A percentile compares a stretch with the other conserved stretches of the same genome.
These are phyloP conservation scores for Formicarius rufipectus DNA, from an alignment of 2,113 vertebrate genomes.

Conservation along the genomic window DNA sequence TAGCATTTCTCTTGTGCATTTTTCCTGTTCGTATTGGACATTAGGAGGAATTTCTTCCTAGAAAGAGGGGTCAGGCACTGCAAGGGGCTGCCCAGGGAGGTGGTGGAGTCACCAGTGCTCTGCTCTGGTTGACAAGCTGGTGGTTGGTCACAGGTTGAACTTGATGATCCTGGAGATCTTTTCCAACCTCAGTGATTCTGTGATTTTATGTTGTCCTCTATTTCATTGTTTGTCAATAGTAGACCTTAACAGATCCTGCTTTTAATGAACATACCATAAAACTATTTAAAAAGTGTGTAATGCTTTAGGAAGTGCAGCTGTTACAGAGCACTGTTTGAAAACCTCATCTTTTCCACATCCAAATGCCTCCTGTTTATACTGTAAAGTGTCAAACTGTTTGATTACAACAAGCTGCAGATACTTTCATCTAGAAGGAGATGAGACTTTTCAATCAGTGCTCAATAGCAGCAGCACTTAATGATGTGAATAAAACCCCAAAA, in stretches of 20 bases:
- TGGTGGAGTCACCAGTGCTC: too few relatives aligned
- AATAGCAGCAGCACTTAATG: conserved; percentile 33
- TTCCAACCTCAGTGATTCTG: background rate
- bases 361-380: conserved; percentile 29
- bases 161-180: rapidly evolving
- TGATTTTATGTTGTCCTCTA: background rate
- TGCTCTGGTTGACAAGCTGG: background rate
- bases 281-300: background rate
- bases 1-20: background rate
- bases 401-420: conserved; percentile 46
- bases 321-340: conserved; percentile 30
- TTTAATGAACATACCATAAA: background rate
- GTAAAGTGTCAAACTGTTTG: conserved; percentile 36
- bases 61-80: too few relatives aligned
- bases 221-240: background rate
- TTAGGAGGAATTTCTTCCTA: background rate
- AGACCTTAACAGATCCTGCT: background rate
- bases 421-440: conserved; percentile 18
- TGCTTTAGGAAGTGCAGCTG: background rate
- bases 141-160: background rate
- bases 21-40: background rate
- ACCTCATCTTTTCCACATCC: background rate
- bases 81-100: background rate
- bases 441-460: conserved; percentile 51
- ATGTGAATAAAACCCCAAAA: background rate